A percentile compares a stretch with the other conserved stretches of the same genome.
Evolutionary conservation across 2,113 vertebrate genomes (phyloP).

Genomic region (Albula goreensis): DNA sequence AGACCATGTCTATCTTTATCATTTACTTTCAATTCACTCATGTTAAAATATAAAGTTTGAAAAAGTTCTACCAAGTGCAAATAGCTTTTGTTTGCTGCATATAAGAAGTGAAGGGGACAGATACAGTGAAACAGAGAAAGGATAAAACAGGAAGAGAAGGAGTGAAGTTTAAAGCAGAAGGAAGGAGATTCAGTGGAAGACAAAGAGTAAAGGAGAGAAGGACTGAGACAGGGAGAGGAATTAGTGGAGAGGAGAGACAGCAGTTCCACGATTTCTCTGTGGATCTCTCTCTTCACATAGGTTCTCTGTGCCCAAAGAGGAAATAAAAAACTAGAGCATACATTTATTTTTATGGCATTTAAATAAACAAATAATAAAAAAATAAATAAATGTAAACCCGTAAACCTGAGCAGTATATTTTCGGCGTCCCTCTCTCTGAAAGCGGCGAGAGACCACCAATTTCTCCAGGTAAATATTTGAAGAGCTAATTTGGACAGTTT

Average conservation of each 20-base stretch:
- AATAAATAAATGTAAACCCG: conserved; percentile 61
- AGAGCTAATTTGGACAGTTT: conserved; percentile 70
- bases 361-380: conserved; percentile 66
- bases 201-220: conserved; percentile 41
- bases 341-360: conserved; percentile 60
- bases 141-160: conserved; percentile 29
- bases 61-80: not conserved
- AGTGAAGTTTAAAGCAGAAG: not conserved
- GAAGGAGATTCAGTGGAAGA: not conserved
- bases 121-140: conserved; percentile 38
- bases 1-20: not conserved
- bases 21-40: not conserved
- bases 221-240: conserved; percentile 25
- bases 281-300: conserved; percentile 61
- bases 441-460: conserved; percentile 62
- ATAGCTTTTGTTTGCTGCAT: not conserved
- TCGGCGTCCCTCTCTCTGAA: conserved; percentile 57
- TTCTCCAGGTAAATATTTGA: conserved; percentile 71
- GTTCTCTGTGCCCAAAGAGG: conserved; percentile 51
- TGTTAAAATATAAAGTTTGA: not conserved
- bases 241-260: conserved; percentile 40
- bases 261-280: conserved; percentile 54
- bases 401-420: conserved; percentile 61
- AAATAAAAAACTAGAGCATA: conserved; percentile 65
- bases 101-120: not conserved